phyloP scores from a whole-genome alignment of 2,113 vertebrate genomes.

The Danio rerio region DNA sequence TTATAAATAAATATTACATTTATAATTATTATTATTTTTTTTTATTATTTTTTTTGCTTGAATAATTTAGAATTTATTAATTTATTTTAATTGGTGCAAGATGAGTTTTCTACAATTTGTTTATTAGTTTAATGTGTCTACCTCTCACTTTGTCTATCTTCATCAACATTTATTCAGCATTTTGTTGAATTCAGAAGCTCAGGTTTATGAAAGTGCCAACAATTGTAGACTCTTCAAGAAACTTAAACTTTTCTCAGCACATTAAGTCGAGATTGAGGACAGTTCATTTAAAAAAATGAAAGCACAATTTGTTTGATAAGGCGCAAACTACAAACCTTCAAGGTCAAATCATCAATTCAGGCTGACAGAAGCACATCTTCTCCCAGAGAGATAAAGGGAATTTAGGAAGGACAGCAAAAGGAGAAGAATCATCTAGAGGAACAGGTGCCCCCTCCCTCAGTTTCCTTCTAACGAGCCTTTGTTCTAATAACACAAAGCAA shows the following conservation, averaged over 20 bases:
- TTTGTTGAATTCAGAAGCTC: not conserved
- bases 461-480: constrained; percentile 72
- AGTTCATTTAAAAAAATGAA: not conserved
- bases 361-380: constrained; percentile 41
- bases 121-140: too few species aligned
- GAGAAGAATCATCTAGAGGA: constrained; percentile 69
- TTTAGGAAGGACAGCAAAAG: constrained; percentile 49
- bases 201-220: not conserved
- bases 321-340: constrained; percentile 19
- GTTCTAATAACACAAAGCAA: constrained; percentile 86
- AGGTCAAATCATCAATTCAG: constrained; percentile 44
- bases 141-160: not conserved
- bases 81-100: not conserved
- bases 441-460: constrained; percentile 55
- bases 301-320: not conserved
- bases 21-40: not conserved
- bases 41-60: not conserved
- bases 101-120: too few species aligned
- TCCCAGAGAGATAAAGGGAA: constrained; percentile 45
- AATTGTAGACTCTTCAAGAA: not conserved
- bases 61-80: not conserved
- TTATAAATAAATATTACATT: not conserved
- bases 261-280: not conserved
- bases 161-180: not conserved
- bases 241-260: not conserved